Conservation (phyloP, 2,113 vertebrate species). For the Syrmaticus mikado region DNA sequence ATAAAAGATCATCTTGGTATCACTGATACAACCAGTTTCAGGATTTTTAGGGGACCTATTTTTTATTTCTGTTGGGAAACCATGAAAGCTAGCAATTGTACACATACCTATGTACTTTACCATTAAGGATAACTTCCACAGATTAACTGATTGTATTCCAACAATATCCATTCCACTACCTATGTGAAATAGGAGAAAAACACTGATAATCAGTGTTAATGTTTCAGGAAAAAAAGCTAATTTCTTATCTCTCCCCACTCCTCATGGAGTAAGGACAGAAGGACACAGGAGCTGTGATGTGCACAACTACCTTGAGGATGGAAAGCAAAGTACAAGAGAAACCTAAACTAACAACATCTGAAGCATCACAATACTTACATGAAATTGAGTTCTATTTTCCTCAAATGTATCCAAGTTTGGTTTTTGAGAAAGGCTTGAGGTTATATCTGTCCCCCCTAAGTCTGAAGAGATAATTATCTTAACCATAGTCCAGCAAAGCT, state of each 20-base stretch:
- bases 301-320: background rate
- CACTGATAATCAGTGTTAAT: background rate
- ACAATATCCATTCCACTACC: background rate
- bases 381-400: background rate
- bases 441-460: background rate
- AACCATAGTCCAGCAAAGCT: background rate
- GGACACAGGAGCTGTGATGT: background rate
- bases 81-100: background rate
- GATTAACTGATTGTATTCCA: background rate
- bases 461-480: background rate
- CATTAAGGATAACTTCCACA: background rate
- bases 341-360: background rate
- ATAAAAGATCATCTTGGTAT: background rate
- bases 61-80: background rate
- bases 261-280: rapidly evolving
- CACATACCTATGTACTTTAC: rapidly evolving
- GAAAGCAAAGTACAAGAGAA: background rate
- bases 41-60: background rate
- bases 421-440: background rate
- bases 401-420: background rate
- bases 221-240: background rate
- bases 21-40: background rate
- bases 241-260: background rate
- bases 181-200: background rate
- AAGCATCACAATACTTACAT: background rate